Conservation (phyloP, 2,113 vertebrate genomes). For the Saguinus midas region DNA sequence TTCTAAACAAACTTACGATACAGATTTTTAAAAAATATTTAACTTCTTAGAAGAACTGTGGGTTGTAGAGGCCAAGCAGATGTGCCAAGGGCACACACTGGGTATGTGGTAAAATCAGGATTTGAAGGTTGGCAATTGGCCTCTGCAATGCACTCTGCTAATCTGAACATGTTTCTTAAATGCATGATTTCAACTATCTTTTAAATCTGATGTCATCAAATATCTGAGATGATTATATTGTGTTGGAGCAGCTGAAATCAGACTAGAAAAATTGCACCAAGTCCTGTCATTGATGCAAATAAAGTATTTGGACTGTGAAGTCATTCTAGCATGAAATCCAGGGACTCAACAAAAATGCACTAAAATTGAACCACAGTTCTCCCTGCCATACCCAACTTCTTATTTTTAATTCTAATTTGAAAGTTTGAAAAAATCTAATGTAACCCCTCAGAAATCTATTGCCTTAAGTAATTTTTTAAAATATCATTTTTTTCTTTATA, state of each 20-base stretch:
- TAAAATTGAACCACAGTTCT: background rate
- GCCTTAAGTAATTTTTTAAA: background rate
- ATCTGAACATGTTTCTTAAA: background rate
- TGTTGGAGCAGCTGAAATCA: background rate
- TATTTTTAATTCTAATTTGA: slow-evolving; percentile 26
- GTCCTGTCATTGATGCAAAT: background rate
- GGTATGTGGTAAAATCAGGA: background rate
- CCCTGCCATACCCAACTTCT: background rate
- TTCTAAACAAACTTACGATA: background rate
- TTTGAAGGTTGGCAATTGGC: background rate
- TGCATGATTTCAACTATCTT: background rate
- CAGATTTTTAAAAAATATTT: background rate
- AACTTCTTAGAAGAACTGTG: background rate
- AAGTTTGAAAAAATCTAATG: background rate
- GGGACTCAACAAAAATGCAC: background rate
- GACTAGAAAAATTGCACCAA: background rate
- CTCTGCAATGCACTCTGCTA: background rate
- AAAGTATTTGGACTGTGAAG: background rate
- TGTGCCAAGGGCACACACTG: background rate
- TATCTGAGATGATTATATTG: background rate
- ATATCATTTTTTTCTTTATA: background rate
- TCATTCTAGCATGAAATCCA: background rate
- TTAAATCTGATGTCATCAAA: background rate
- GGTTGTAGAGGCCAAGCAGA: background rate
- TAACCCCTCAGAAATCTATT: background rate